Evolutionary conservation across 1,140 invertebrate genomes (phyloP).

Genomic region (Portunus trituberculatus): DNA sequence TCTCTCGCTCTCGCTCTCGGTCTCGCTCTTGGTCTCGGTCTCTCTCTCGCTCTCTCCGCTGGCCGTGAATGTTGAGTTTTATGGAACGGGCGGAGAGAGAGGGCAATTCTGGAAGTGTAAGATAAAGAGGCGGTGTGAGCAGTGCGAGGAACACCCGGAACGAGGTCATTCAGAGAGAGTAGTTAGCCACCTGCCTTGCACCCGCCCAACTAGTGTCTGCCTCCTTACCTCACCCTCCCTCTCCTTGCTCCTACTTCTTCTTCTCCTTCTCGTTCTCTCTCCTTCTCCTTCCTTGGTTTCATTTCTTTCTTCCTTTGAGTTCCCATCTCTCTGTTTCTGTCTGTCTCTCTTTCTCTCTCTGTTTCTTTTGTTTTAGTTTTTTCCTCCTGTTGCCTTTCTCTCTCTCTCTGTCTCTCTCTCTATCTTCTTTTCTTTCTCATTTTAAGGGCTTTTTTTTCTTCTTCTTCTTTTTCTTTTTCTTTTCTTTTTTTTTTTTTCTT

Average conservation of each 20-base stretch:
- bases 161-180: slow-evolving; percentile 55
- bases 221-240: not conserved
- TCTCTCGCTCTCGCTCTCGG: not conserved
- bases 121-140: slow-evolving; percentile 62
- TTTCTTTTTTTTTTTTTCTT: not conserved
- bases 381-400: no score
- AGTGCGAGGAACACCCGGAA: slow-evolving; percentile 60
- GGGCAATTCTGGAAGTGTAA: slow-evolving; percentile 67
- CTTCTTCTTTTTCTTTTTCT: not conserved
- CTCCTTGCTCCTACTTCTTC: not conserved
- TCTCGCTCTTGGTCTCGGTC: not conserved
- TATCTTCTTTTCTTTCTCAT: not conserved
- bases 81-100: slow-evolving; percentile 66
- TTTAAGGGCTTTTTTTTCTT: not conserved
- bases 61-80: slow-evolving; percentile 65
- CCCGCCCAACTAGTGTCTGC: not conserved
- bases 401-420: no score
- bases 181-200: slow-evolving; percentile 55
- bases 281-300: not conserved
- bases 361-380: not conserved
- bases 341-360: no score
- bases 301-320: no score
- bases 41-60: not conserved
- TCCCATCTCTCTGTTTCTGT: no score
- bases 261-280: not conserved